Percentiles rank a stretch among this genome's conserved stretches.
These are phyloP conservation scores for Hypselothyrea guttata DNA, from an alignment of 2,888 invertebrate genomes.

Conservation along the genomic window DNA sequence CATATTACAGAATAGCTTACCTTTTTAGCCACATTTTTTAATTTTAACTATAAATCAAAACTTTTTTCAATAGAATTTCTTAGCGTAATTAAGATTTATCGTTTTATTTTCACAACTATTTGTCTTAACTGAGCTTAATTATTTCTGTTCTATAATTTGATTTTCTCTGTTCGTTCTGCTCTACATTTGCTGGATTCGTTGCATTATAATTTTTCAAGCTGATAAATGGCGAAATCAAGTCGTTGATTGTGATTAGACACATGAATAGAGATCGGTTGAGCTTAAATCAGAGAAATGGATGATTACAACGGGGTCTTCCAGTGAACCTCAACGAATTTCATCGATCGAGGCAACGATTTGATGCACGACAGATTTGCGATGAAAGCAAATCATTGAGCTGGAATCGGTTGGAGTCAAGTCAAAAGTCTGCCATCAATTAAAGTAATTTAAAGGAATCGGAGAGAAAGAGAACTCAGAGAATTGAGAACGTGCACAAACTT, in stretches of 20 bases:
- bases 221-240: conserved; percentile 43
- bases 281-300: conserved; percentile 1
- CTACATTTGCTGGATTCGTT: conserved; percentile 7
- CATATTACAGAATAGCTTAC: too few species aligned
- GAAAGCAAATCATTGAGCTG: conserved; percentile 68
- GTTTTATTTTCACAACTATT: too few species aligned
- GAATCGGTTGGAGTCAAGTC: background rate
- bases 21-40: too few species aligned
- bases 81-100: too few species aligned
- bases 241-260: conserved; percentile 21
- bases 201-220: conserved; percentile 6
- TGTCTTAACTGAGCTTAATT: too few species aligned
- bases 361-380: conserved; percentile 70
- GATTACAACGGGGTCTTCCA: conserved; percentile 8
- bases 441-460: conserved; percentile 75
- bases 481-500: too few species aligned
- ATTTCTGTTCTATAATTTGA: too few species aligned
- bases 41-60: too few species aligned
- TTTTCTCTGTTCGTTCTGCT: background rate
- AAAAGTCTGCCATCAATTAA: conserved; percentile 70
- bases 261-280: conserved; percentile 46
- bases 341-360: conserved; percentile 41
- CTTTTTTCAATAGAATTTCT: too few species aligned
- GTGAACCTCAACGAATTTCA: conserved; percentile 10
- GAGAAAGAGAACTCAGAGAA: conserved; percentile 25